These are phyloP conservation scores for Aulostomus chinensis DNA, from an alignment of 2,797 vertebrate species.

Conservation along the genomic window DNA sequence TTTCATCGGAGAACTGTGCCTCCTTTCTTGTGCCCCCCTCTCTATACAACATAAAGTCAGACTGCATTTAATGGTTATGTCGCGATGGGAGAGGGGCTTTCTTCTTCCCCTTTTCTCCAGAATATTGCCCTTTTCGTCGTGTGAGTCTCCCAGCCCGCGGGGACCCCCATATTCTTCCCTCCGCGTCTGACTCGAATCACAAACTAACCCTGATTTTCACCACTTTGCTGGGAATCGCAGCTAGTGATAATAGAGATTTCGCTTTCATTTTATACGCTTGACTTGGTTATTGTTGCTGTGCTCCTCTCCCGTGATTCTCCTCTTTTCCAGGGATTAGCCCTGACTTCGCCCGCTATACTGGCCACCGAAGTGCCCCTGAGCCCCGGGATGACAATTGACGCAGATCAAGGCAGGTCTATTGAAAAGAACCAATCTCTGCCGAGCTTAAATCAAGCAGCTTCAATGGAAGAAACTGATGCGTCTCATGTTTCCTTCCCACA, in stretches of 20 bases:
- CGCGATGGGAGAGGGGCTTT: conserved; percentile 95
- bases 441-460: conserved; percentile 74
- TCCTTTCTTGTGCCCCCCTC: conserved; percentile 87
- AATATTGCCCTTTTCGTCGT: conserved; percentile 95
- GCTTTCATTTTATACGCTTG: conserved; percentile 99
- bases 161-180: conserved; percentile 95
- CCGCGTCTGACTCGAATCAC: conserved; percentile 98
- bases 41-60: conserved; percentile 99
- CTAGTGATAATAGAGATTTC: conserved; percentile 99
- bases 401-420: conserved; percentile 94
- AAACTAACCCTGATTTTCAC: conserved; percentile 96
- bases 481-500: conserved; percentile 14
- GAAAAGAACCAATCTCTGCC: conserved; percentile 82
- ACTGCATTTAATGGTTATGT: conserved; percentile 99
- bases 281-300: conserved; percentile 99
- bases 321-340: conserved; percentile 96
- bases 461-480: conserved; percentile 70
- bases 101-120: conserved; percentile 90
- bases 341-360: conserved; percentile 97
- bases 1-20: conserved; percentile 86
- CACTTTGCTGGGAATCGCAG: conserved; percentile 98
- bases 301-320: conserved; percentile 96
- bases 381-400: conserved; percentile 95
- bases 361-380: conserved; percentile 94
- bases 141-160: conserved; percentile 97